Evolutionary conservation across 2,113 vertebrate species (phyloP).

Genomic region (Melanerpes aurifrons): DNA sequence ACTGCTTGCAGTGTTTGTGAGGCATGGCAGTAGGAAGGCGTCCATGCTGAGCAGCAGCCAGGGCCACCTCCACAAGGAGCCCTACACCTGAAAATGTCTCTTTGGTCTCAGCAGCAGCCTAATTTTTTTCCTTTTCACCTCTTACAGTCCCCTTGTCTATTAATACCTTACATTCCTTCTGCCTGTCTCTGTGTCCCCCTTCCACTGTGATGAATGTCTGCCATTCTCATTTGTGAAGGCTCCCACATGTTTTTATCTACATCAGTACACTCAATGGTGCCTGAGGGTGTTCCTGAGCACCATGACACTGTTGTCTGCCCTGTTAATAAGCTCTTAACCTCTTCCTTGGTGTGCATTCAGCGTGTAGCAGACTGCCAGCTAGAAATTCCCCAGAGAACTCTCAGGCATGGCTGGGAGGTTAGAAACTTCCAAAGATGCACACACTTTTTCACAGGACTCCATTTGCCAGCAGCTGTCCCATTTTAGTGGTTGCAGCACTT

Average conservation of each 20-base stretch:
- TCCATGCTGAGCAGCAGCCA: background rate
- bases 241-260: rapidly evolving
- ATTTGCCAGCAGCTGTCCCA: background rate
- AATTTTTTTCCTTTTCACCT: background rate
- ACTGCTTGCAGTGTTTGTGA: background rate
- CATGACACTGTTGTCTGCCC: background rate
- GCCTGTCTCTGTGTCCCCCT: background rate
- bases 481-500: background rate
- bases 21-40: background rate
- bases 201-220: background rate
- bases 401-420: background rate
- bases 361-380: background rate
- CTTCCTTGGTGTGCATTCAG: background rate
- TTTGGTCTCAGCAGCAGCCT: background rate
- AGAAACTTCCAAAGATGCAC: background rate
- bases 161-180: background rate
- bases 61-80: background rate
- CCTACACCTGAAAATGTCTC: background rate
- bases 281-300: background rate
- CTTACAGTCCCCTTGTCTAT: background rate
- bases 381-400: background rate
- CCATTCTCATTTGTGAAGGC: background rate
- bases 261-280: background rate
- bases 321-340: background rate
- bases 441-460: background rate